Conservation (phyloP, 2,888 invertebrate species). For the Chymomyza procnemis region DNA sequence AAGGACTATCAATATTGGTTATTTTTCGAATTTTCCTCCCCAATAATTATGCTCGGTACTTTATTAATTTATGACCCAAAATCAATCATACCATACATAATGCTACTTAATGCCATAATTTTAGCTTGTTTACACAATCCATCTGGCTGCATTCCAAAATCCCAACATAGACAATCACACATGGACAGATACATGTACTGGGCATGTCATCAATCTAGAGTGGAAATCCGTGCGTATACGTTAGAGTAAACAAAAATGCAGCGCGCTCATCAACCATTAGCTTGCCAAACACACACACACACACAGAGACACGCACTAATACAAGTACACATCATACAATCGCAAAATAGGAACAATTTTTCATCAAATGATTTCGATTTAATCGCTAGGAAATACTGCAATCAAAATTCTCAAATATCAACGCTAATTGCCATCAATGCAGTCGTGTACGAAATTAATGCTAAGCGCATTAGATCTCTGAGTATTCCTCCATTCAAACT, state of each 20-base stretch:
- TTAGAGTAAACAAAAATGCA: constrained; percentile 48
- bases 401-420: constrained; percentile 71
- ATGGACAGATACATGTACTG: neutral
- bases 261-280: constrained; percentile 40
- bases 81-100: constrained; percentile 25
- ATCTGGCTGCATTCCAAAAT: constrained; percentile 62
- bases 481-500: neutral
- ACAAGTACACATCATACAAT: neutral
- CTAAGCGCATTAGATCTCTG: constrained; percentile 57
- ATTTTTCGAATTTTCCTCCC: neutral
- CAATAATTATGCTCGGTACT: neutral
- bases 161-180: constrained; percentile 33
- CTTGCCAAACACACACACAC: constrained; percentile 24
- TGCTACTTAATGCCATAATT: constrained; percentile 66
- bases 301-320: constrained; percentile 20
- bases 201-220: constrained; percentile 63
- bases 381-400: constrained; percentile 75
- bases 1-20: no score
- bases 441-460: constrained; percentile 31
- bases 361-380: constrained; percentile 75
- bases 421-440: constrained; percentile 66
- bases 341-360: constrained; percentile 6
- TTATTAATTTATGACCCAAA: neutral
- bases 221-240: constrained; percentile 66
- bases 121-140: constrained; percentile 70